phyloP scores from a whole-genome alignment of 1,140 invertebrate species.

The Ostrea edulis region DNA sequence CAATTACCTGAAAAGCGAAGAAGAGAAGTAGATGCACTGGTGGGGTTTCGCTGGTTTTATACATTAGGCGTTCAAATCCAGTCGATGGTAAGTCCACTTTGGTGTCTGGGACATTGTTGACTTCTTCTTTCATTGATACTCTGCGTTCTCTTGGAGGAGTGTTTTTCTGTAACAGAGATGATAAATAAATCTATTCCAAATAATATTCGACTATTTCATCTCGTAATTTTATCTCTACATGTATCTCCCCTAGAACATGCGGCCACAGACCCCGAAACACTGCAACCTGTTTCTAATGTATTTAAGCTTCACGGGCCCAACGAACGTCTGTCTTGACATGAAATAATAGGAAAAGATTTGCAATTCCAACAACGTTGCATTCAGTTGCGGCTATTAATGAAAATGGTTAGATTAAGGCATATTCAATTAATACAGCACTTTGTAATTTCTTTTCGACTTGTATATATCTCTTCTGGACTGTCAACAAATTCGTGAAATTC shows the following conservation, averaged over 20 bases:
- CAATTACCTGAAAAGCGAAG: constrained; percentile 33
- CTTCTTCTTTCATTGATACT: neutral
- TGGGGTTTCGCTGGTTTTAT: constrained; percentile 41
- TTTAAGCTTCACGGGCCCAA: neutral
- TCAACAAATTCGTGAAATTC: too few species aligned
- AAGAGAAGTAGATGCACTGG: constrained; percentile 32
- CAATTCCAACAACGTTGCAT: too few species aligned
- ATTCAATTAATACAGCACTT: too few species aligned
- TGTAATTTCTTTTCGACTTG: too few species aligned
- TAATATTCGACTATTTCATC: neutral
- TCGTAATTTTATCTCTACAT: too few species aligned
- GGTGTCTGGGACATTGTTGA: neutral
- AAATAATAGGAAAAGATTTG: too few species aligned
- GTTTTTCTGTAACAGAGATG: neutral
- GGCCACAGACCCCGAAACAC: neutral
- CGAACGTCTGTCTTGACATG: neutral
- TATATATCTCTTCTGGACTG: too few species aligned
- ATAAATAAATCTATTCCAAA: neutral
- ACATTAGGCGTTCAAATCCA: neutral
- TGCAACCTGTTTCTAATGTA: neutral
- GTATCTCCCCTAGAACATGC: too few species aligned
- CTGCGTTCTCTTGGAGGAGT: constrained; percentile 1
- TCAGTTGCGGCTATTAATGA: too few species aligned
- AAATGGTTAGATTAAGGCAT: too few species aligned
- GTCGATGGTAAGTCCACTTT: neutral